Evolutionary conservation across 2,113 vertebrate genomes (phyloP), one percentile per base, ranked within the genome.

Genomic region (Pteronura brasiliensis): DNA sequence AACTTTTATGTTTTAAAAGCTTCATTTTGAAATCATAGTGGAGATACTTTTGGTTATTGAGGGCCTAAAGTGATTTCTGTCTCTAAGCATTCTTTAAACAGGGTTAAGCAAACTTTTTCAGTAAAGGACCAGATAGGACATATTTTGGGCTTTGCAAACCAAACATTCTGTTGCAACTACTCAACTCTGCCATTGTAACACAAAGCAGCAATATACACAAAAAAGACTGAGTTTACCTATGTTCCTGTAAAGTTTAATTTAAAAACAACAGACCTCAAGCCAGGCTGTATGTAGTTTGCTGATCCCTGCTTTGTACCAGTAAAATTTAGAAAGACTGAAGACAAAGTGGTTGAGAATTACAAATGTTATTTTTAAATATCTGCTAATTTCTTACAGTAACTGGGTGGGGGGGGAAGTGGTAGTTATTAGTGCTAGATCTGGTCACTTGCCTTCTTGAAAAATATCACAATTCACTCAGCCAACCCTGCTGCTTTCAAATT

Each of bases 11-110:
- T 23, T 86, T 93, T 65, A 72, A 72, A 94, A 92, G 6, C 79
- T 94, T 88, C 25, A 88, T 90, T 97, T 95, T 96, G n/a, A 98
- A 96, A 55, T 91, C 49, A 76, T 95, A 20, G 4, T 93, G 59
- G 29, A 39, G 14, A 96, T 88, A 59, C 59, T 86, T 59, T 72
- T 93, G n/a, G 18, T 63, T 71, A 29, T 29, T 42, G 61, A 92
- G 55, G 1, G 9, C 74, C 47, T 88, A 34, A 63, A 59, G 31
- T 69, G 21, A 34, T 29, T 94, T 89, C 44, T 95, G 14, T 86
- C 17, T 88, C 39, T 76, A 49, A 95, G 49, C 13, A 15, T 79
- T 77, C 67, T n/a, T 85, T 82, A 7, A 81, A 72, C 29, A 77
- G 55, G 25, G 49, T 11, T 76, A 34, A 59, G 52, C 31, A 86